These are phyloP conservation scores for Drosophila funebris DNA, from an alignment of 1,140 invertebrate species.

Conservation along the genomic window DNA sequence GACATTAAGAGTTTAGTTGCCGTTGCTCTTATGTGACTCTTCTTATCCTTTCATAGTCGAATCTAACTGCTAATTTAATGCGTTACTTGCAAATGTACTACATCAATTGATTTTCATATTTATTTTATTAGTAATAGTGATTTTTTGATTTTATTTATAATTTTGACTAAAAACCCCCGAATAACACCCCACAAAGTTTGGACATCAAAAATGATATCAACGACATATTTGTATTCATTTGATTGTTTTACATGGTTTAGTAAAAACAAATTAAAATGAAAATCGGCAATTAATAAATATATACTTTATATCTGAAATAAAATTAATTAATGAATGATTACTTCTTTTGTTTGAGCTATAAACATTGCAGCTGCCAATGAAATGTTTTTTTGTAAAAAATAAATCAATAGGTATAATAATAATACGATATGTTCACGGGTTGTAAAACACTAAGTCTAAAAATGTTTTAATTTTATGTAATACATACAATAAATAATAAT, in stretches of 20 bases:
- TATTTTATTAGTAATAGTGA: slow-evolving; percentile 62
- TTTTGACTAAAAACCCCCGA: slow-evolving; percentile 38
- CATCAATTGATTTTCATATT: slow-evolving; percentile 16
- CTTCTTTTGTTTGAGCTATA: slow-evolving; percentile 14
- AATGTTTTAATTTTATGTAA: slow-evolving; percentile 49
- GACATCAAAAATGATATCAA: slow-evolving; percentile 39
- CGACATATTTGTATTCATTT: slow-evolving; percentile 35
- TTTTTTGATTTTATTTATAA: slow-evolving; percentile 31
- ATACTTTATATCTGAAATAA: slow-evolving; percentile 9
- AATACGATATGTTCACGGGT: slow-evolving; percentile 73
- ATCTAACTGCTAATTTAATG: too few species aligned
- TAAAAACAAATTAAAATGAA: slow-evolving; percentile 5
- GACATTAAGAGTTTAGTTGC: too few species aligned
- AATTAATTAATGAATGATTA: slow-evolving; percentile 29
- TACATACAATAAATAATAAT: slow-evolving; percentile 71
- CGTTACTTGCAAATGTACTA: background rate
- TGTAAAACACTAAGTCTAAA: slow-evolving; percentile 47
- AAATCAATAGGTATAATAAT: slow-evolving; percentile 47
- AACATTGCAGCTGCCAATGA: slow-evolving; percentile 41
- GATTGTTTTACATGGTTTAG: slow-evolving; percentile 26
- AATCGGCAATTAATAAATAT: slow-evolving; percentile 11
- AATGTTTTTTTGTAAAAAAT: slow-evolving; percentile 32
- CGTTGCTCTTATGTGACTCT: too few species aligned
- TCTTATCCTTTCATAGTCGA: too few species aligned
- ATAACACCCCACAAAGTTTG: slow-evolving; percentile 29